Evolutionary conservation across 1,140 invertebrate species (phyloP).

Genomic region (Condylostylus longicornis): DNA sequence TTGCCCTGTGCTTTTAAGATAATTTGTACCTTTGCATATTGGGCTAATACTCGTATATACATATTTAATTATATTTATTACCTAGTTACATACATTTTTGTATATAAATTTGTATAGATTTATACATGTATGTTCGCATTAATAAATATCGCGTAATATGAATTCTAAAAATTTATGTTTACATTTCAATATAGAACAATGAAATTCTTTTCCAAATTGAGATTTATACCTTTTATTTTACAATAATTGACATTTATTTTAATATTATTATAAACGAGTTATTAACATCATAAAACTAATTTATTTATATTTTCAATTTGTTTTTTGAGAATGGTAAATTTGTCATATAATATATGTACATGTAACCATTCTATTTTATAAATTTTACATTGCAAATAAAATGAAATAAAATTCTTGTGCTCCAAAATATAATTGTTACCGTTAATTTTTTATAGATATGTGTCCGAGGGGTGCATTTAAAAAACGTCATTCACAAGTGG

Average conservation of each 20-base stretch:
- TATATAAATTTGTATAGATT: conserved; percentile 1
- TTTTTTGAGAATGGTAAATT: conserved; percentile 10
- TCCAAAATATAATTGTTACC: conserved; percentile 2
- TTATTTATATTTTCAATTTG: conserved; percentile 7
- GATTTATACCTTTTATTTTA: no score
- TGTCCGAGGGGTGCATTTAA: conserved; percentile 74
- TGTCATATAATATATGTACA: conserved; percentile 8
- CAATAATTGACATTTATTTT: no score
- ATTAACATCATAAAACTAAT: no score
- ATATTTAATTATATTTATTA: not conserved
- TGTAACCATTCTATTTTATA: conserved; percentile 12
- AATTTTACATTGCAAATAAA: conserved; percentile 1
- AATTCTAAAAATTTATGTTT: not conserved
- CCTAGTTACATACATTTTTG: not conserved
- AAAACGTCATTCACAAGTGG: conserved; percentile 60
- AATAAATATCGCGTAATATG: not conserved
- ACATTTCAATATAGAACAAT: no score
- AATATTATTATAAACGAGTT: no score
- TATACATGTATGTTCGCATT: not conserved
- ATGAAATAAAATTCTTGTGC: conserved; percentile 5
- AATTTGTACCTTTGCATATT: not conserved
- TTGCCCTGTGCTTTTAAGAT: not conserved
- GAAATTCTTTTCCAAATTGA: no score
- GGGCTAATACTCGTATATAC: not conserved
- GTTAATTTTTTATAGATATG: conserved; percentile 44